Evolutionary conservation across 92 coral and sea anemone genomes (phyloP), one percentile per base, ranked within the genome.

Genomic region (Actinernus sp.): DNA sequence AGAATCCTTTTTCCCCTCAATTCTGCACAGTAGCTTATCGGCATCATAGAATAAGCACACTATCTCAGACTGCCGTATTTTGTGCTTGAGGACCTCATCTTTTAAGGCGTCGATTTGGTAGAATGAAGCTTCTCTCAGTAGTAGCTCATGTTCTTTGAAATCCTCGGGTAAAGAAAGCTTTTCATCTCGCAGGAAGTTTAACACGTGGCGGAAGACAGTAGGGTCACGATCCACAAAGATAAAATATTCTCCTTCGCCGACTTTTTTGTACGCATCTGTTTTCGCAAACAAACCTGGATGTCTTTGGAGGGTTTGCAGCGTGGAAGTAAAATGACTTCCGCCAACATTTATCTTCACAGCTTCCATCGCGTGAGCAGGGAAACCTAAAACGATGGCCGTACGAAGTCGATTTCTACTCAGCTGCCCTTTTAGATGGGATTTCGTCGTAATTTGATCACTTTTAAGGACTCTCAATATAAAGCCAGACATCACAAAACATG

Each of bases 141-240:
- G 65, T 19, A 29, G 11, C 0, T 55, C 67, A 36, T 40, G 20
- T 40, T 71, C 57, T 29, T 71, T 26, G 48, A 71, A 71, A 16
- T 56, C 39, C n/a, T 71, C 78, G 4, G 36, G 38, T 7, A 71
- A 47, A 13, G 68, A 26, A 4, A 71, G 58, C 13, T 25, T 71
- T 23, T 49, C 23, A 2, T 63, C 49, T 1, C 78, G 78, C 1
- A 71, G 59, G 52, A 71, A 71, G 24, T 71, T 59, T 26, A 71
- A 31, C 17, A 71, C 45, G 40, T 71, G 58, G 4, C 43, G 44
- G 40, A 71, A 71, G 5, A 71, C 45, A 14, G 55, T 58, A 21
- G 66, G 66, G 31, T 71, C 78, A 10, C 78, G 53, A 26, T 71
- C 78, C 41, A 71, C 45, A 27, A 71, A 71, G 10, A 45, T 5